Percentiles rank a stretch among this genome's conserved stretches.
Conservation (phyloP, 2,113 vertebrate genomes). For the Sardina pilchardus region DNA sequence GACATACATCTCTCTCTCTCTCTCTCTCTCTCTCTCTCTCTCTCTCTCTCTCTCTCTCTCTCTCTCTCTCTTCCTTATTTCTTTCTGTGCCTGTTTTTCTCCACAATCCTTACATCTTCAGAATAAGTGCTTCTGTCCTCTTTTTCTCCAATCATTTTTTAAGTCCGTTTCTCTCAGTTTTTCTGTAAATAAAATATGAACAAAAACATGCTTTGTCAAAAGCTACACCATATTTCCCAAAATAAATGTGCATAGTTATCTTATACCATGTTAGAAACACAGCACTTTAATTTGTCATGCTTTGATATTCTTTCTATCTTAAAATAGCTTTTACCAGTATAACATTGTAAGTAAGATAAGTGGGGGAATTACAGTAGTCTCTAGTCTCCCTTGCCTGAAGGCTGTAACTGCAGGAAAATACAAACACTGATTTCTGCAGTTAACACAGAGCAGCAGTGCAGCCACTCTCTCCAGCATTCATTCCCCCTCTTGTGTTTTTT, state of each 20-base stretch:
- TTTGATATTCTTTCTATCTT: neutral
- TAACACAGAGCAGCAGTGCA: neutral
- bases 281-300: neutral
- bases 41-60: neutral
- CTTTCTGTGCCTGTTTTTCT: conserved; percentile 27
- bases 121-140: neutral
- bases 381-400: neutral
- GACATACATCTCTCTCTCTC: conserved; percentile 38
- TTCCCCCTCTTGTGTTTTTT: neutral
- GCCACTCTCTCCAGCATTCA: neutral
- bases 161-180: neutral
- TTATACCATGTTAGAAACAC: neutral
- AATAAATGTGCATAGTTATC: neutral
- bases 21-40: conserved; percentile 2
- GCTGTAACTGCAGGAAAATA: neutral
- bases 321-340: neutral
- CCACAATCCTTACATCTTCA: neutral
- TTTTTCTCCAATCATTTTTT: neutral
- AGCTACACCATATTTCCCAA: neutral
- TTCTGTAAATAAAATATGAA: neutral
- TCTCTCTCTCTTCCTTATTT: conserved; percentile 32
- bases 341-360: neutral
- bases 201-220: no score
- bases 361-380: neutral
- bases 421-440: neutral